phyloP scores from a whole-genome alignment of 2,113 vertebrate genomes.

The Tychaedon coryphoeus region DNA sequence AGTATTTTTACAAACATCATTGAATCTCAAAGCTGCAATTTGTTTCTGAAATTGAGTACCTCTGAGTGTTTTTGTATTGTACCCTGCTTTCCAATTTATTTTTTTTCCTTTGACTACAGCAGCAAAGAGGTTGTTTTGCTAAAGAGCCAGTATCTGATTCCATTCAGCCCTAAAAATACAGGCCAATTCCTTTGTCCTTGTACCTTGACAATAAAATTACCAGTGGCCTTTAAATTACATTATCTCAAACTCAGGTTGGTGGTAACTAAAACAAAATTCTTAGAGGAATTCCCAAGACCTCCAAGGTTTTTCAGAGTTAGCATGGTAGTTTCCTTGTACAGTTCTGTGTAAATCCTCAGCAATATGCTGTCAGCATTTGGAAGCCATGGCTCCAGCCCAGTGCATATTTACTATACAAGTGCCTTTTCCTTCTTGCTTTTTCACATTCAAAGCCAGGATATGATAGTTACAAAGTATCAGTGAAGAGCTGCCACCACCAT shows the following conservation, averaged over 20 bases:
- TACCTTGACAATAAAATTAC: background rate
- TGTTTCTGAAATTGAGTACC: background rate
- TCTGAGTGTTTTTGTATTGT: background rate
- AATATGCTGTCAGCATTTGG: background rate
- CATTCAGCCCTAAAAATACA: background rate
- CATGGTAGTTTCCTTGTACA: background rate
- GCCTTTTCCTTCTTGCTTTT: background rate
- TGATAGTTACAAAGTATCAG: fast-evolving
- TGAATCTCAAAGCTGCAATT: background rate
- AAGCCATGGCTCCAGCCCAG: background rate
- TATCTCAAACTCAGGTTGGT: background rate
- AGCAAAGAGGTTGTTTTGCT: background rate
- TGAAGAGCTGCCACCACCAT: background rate
- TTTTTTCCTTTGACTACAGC: background rate
- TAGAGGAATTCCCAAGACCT: background rate
- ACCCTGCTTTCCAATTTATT: background rate
- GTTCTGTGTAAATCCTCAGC: background rate
- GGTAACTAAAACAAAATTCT: background rate
- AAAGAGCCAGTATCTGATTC: background rate
- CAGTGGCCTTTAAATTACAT: background rate
- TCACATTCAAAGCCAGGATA: background rate
- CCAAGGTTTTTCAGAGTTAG: background rate
- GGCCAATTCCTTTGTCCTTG: background rate
- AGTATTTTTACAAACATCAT: background rate
- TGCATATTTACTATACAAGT: fast-evolving